A percentile compares a stretch with the other conserved stretches of the same genome.
Conservation (phyloP, 2,113 vertebrate genomes). For the Sinocyclocheilus anophthalmus region DNA sequence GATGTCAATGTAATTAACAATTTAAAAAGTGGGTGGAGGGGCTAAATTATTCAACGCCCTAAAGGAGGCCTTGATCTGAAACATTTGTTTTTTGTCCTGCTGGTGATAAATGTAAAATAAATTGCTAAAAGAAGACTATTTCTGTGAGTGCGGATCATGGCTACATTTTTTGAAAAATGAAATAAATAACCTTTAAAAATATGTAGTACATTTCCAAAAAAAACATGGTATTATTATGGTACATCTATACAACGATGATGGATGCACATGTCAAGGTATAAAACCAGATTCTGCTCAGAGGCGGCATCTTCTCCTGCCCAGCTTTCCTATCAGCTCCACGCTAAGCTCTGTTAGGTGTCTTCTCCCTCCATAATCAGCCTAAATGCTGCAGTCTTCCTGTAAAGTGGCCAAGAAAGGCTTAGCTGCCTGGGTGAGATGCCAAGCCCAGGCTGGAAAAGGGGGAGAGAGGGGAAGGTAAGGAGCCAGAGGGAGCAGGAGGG, state of each 20-base stretch:
- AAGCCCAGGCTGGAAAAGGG: slow-evolving; percentile 57
- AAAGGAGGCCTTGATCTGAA: too few relatives aligned
- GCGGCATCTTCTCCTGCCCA: slow-evolving; percentile 18
- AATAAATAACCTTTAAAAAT: not conserved
- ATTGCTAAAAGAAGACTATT: not conserved
- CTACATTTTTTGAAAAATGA: not conserved
- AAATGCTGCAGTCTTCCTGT: slow-evolving; percentile 39
- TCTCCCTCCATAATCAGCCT: not conserved
- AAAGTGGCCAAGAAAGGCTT: slow-evolving; percentile 32
- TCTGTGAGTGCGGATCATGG: too few relatives aligned
- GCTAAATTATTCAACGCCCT: not conserved
- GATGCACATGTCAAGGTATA: not conserved
- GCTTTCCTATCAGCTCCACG: slow-evolving; percentile 7
- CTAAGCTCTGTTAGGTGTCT: slow-evolving; percentile 28
- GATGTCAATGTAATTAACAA: not conserved
- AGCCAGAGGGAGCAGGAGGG: slow-evolving; percentile 52
- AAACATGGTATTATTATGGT: not conserved
- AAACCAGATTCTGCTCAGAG: slow-evolving; percentile 13
- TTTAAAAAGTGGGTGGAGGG: not conserved
- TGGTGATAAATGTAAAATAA: not conserved
- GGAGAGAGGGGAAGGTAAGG: slow-evolving; percentile 54
- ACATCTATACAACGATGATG: not conserved
- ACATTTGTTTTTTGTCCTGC: not conserved
- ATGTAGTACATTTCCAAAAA: not conserved
- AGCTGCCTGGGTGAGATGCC: slow-evolving; percentile 25